Conservation (phyloP, 2,113 vertebrate species). For the Sminthopsis crassicaudata region DNA sequence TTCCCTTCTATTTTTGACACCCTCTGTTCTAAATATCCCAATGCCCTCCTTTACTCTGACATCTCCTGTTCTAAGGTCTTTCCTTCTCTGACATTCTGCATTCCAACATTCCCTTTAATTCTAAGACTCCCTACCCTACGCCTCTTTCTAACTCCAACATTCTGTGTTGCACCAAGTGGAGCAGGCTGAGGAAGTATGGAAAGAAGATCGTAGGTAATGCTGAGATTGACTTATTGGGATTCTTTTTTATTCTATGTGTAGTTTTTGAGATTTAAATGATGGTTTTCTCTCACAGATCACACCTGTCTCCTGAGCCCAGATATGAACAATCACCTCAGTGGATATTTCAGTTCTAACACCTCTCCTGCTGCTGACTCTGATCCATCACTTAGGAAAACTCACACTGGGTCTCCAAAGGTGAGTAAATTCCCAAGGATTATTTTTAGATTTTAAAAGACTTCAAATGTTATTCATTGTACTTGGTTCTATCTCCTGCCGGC, state of each 20-base stretch:
- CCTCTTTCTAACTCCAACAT: neutral
- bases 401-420: slow-evolving; percentile 71
- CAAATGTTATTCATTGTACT: slow-evolving; percentile 57
- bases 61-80: neutral
- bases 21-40: neutral
- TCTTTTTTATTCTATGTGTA: neutral
- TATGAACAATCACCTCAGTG: slow-evolving; percentile 42
- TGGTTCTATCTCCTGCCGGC: neutral
- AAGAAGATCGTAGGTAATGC: neutral
- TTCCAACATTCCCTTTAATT: neutral
- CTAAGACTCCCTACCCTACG: neutral
- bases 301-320: neutral
- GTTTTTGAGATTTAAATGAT: slow-evolving; percentile 9
- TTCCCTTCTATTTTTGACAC: neutral
- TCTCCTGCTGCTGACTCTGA: slow-evolving; percentile 61
- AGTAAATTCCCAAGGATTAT: slow-evolving; percentile 66
- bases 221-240: neutral
- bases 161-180: neutral
- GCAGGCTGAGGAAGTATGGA: neutral
- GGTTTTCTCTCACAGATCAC: slow-evolving; percentile 43
- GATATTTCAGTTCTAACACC: slow-evolving; percentile 59
- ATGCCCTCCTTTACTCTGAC: neutral
- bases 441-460: slow-evolving; percentile 66
- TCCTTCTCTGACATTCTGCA: neutral
- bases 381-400: slow-evolving; percentile 57